phyloP scores from a whole-genome alignment of 2,888 invertebrate genomes.

The Apodemia zela region DNA sequence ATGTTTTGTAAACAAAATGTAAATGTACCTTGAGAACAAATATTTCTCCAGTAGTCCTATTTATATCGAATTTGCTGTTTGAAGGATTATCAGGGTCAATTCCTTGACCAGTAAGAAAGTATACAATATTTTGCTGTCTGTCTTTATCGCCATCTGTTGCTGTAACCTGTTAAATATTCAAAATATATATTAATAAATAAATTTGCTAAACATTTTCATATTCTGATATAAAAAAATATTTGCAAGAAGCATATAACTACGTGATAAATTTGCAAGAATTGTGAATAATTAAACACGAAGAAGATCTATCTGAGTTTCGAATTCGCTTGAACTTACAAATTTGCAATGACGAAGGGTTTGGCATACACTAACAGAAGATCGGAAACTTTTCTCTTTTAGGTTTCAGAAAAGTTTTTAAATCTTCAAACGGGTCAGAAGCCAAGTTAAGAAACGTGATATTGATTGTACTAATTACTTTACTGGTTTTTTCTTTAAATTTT shows the following conservation, averaged over 20 bases:
- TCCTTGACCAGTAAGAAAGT: slow-evolving; percentile 96
- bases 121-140: slow-evolving; percentile 96
- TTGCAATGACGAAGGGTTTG: slow-evolving; percentile 45
- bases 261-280: neutral
- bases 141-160: slow-evolving; percentile 98
- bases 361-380: slow-evolving; percentile 44
- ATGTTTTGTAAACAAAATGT: too few species aligned
- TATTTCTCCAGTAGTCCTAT: slow-evolving; percentile 96
- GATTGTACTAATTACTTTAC: neutral
- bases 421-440: neutral
- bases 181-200: neutral
- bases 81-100: slow-evolving; percentile 97
- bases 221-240: too few species aligned
- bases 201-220: neutral
- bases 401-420: slow-evolving; percentile 35
- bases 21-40: slow-evolving; percentile 93
- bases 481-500: neutral
- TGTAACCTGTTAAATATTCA: slow-evolving; percentile 85
- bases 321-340: slow-evolving; percentile 48
- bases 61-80: slow-evolving; percentile 98
- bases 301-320: slow-evolving; percentile 57
- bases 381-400: slow-evolving; percentile 55
- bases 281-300: slow-evolving; percentile 29
- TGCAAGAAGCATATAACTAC: neutral
- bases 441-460: neutral